Base-by-base conservation (phyloP, 2,113 vertebrate species). In the Protobothrops flavoviridis region DNA sequence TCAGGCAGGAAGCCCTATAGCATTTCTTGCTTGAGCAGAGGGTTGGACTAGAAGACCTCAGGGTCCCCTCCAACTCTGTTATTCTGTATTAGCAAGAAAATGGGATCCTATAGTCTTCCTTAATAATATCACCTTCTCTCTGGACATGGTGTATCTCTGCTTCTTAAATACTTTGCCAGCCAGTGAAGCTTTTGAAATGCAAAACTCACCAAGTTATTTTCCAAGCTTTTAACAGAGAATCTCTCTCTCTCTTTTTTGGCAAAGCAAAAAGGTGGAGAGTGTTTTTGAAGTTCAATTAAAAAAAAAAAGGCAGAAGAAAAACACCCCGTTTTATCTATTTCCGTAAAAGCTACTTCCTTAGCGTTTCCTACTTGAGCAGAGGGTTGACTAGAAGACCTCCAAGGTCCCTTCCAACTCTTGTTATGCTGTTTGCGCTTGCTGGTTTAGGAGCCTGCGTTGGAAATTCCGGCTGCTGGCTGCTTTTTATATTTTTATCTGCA, bases 261-360 rank as follows among this genome's bases (percentile, higher is more conserved):
- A 39, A 13, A 53, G 95, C 94, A 93, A 91, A 88, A 96, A 95
- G 94, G 96, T 50, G 48, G 48, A 95, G 85, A 95, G 81, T 90
- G 95, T 95, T 97, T 96, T 97, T 97, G 93, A 97, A 96, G 91
- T 92, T 92, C 88, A 93, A 90, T 87, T 48, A 1, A 0, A 45
- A 95, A 96, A 96, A 94, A 96, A 96, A 94, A 64, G 94, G 55
- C 48, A 48, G 21, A 93, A 93, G 56, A 94, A 20, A 96, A 95
- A 50, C 96, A 96, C 97, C 94, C 9, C 53, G 93, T 97, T 97
- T 97, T 89, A 97, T 97, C 95, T 96, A 89, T 90, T 95, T 95
- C 74, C 90, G 95, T 85, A 94, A 96, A 92, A 95, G 94, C 85
- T 57, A 91, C 91, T 94, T 96, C 94, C 92, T 95, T 95, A 61